Conservation (phyloP, 1,140 invertebrate genomes). For the Laodelphax striatellus region DNA sequence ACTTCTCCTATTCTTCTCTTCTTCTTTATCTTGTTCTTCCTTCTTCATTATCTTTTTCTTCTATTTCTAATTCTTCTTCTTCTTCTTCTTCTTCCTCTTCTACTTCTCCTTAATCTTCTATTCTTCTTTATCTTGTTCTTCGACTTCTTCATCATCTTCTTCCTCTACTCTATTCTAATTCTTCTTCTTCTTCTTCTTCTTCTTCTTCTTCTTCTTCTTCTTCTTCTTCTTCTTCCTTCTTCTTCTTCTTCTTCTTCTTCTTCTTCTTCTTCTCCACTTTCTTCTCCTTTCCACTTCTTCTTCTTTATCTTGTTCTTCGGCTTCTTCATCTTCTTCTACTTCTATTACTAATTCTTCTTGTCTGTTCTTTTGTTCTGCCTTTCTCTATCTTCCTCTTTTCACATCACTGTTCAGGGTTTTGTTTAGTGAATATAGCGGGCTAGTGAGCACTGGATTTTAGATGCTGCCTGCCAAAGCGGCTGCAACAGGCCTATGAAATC, state of each 20-base stretch:
- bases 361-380: neutral
- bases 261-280: slow-evolving; percentile 12
- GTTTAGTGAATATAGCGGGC: too few relatives aligned
- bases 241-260: neutral
- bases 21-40: too few relatives aligned
- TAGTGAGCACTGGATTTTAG: too few relatives aligned
- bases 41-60: too few relatives aligned
- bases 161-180: neutral
- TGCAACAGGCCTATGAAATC: too few relatives aligned
- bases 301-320: too few relatives aligned
- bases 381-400: too few relatives aligned
- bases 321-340: neutral
- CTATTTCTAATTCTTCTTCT: neutral
- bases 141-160: slow-evolving; percentile 2
- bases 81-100: neutral
- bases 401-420: neutral
- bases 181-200: slow-evolving; percentile 5
- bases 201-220: neutral
- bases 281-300: neutral
- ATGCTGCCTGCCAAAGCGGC: too few relatives aligned
- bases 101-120: neutral
- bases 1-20: neutral
- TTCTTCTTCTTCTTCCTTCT: neutral
- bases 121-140: slow-evolving; percentile 2
- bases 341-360: neutral